Evolutionary conservation across 2,113 vertebrate genomes (phyloP).

Genomic region (Meleagris gallopavo): DNA sequence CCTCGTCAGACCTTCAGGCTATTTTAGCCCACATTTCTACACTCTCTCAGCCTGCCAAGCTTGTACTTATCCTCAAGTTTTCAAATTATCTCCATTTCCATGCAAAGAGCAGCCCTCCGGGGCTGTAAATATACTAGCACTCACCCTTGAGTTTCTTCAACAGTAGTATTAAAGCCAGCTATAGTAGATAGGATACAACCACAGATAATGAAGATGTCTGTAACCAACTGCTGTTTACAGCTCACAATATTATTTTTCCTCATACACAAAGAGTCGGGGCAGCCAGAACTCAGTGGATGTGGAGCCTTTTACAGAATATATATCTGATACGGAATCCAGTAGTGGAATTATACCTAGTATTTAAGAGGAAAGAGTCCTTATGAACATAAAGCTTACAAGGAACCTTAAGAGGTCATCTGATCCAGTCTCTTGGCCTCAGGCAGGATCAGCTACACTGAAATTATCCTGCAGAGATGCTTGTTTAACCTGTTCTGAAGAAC

Average conservation of each 20-base stretch:
- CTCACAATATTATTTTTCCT: not conserved
- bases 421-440: constrained; percentile 38
- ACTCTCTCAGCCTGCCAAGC: constrained; percentile 13
- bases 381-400: not conserved
- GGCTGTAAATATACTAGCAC: not conserved
- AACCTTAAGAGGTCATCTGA: constrained; percentile 37
- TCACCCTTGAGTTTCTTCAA: not conserved
- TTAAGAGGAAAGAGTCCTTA: not conserved
- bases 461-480: constrained; percentile 18
- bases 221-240: not conserved
- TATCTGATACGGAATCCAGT: not conserved
- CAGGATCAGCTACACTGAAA: not conserved
- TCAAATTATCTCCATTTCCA: constrained; percentile 4
- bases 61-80: constrained; percentile 4
- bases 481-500: constrained; percentile 53
- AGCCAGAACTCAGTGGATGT: not conserved
- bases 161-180: not conserved
- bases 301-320: not conserved
- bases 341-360: not conserved
- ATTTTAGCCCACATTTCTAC: not conserved
- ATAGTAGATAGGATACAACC: not conserved
- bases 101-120: not conserved
- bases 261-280: not conserved
- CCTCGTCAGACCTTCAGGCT: not conserved
- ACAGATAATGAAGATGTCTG: not conserved